Evolutionary conservation across 2,888 invertebrate genomes (phyloP).

Genomic region (Odontocolon sp.): DNA sequence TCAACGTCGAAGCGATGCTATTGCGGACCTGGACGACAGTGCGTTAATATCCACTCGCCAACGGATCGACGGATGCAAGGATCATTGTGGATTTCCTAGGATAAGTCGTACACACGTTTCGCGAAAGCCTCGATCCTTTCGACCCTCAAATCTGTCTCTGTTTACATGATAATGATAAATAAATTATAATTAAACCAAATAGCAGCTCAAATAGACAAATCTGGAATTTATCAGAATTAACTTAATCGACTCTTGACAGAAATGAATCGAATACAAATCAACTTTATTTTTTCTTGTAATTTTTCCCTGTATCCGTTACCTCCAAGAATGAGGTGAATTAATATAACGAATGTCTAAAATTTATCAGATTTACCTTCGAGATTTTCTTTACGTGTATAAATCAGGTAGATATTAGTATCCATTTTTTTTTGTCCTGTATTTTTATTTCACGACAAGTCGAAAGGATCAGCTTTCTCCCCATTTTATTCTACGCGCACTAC

Average conservation of each 20-base stretch:
- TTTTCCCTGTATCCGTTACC: too few species aligned
- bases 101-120: conserved; percentile 21
- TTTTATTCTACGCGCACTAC: background rate
- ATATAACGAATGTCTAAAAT: too few species aligned
- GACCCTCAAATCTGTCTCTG: conserved; percentile 62
- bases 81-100: conserved; percentile 48
- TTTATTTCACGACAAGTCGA: background rate
- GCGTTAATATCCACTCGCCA: conserved; percentile 55
- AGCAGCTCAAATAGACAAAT: too few species aligned
- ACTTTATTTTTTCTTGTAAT: too few species aligned
- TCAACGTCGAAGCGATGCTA: conserved; percentile 28
- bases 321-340: too few species aligned
- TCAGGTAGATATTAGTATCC: too few species aligned
- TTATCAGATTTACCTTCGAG: too few species aligned
- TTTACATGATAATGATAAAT: conserved; percentile 61
- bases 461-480: background rate
- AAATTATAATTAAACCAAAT: background rate
- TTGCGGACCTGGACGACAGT: conserved; percentile 43
- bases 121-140: background rate
- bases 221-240: too few species aligned
- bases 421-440: too few species aligned
- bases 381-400: too few species aligned
- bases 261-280: too few species aligned
- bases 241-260: too few species aligned
- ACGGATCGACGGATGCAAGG: conserved; percentile 50